Evolutionary conservation across 1,140 invertebrate genomes (phyloP).

Genomic region (Babylonia areolata): DNA sequence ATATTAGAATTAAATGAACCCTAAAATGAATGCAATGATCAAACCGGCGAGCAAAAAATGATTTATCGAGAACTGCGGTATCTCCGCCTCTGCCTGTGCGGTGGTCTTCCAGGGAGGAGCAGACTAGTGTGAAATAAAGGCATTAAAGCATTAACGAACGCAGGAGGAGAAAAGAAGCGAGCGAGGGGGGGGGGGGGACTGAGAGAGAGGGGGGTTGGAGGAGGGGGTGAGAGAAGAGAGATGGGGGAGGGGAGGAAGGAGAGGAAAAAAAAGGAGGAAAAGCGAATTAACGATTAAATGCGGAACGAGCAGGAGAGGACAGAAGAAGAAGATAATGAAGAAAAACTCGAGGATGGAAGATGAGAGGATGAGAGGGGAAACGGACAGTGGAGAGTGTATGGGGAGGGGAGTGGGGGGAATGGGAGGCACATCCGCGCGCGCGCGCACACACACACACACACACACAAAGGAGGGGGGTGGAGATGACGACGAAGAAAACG

Average conservation of each 20-base stretch:
- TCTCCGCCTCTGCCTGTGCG: slow-evolving; percentile 36
- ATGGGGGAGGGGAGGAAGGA: not conserved
- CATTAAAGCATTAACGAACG: slow-evolving; percentile 36
- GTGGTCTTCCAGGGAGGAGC: slow-evolving; percentile 23
- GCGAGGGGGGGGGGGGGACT: not conserved
- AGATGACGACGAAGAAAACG: no score
- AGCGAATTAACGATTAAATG: slow-evolving; percentile 25
- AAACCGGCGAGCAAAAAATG: slow-evolving; percentile 45
- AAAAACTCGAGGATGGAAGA: not conserved
- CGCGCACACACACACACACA: no score
- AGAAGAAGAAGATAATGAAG: slow-evolving; percentile 2
- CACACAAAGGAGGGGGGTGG: no score
- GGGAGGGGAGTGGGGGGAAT: not conserved
- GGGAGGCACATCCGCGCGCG: not conserved
- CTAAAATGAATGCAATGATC: slow-evolving; percentile 52
- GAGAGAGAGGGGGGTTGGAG: not conserved
- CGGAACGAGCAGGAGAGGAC: not conserved
- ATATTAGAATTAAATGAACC: slow-evolving; percentile 51
- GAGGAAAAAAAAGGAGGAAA: not conserved
- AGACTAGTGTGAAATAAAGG: slow-evolving; percentile 47
- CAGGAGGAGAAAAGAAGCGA: not conserved
- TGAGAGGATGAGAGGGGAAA: not conserved
- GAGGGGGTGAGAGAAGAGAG: not conserved
- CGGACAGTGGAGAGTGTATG: not conserved
- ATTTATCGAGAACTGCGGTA: slow-evolving; percentile 44